These are phyloP conservation scores for Ostrea edulis DNA, from an alignment of 1,140 invertebrate species.

Conservation along the genomic window DNA sequence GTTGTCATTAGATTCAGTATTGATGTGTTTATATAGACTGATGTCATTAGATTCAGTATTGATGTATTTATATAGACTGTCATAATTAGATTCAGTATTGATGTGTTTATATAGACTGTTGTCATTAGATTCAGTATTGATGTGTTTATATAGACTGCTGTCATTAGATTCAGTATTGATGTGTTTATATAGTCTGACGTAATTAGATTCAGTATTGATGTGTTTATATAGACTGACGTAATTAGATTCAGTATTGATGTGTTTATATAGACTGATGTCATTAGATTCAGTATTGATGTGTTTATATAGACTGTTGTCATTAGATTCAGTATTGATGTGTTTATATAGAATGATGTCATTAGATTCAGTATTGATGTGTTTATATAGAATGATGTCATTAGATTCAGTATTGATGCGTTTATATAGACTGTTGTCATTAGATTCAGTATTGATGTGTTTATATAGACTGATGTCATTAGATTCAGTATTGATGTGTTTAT, in stretches of 20 bases:
- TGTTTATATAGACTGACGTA: too few relatives aligned
- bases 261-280: too few relatives aligned
- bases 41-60: not conserved
- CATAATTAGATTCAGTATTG: not conserved
- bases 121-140: not conserved
- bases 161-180: not conserved
- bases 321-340: not conserved
- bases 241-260: not conserved
- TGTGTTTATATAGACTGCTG: not conserved
- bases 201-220: not conserved
- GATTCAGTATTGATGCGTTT: not conserved
- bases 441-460: not conserved
- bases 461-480: too few relatives aligned
- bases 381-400: too few relatives aligned
- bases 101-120: not conserved
- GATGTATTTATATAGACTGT: not conserved
- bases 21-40: not conserved
- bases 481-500: not conserved
- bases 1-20: too few relatives aligned
- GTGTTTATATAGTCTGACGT: too few relatives aligned
- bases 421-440: too few relatives aligned
- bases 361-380: not conserved
- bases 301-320: too few relatives aligned
- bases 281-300: not conserved
- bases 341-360: too few relatives aligned